A percentile compares a stretch with the other conserved stretches of the same genome.
Conservation (phyloP, 2,797 vertebrate species). For the Pteronotus mesoamericanus region DNA sequence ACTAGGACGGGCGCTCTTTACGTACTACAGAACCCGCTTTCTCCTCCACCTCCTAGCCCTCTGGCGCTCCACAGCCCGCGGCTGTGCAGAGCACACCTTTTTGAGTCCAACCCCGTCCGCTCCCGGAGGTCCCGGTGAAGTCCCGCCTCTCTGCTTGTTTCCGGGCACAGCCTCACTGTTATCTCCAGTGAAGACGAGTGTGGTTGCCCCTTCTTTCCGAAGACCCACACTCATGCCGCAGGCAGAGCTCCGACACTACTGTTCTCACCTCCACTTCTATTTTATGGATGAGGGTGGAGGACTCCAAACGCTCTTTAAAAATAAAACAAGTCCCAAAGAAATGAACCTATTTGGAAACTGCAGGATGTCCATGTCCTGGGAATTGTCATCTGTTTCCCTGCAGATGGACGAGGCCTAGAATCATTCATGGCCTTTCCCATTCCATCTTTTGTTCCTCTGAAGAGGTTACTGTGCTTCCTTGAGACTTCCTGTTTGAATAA, state of each 20-base stretch:
- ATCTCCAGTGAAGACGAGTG: not conserved
- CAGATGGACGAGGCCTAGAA: not conserved
- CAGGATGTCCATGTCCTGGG: not conserved
- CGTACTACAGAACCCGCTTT: not conserved
- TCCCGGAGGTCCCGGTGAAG: not conserved
- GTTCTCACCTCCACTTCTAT: not conserved
- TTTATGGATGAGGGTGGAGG: not conserved
- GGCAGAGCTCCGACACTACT: not conserved
- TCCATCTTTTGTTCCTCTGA: slow-evolving; percentile 24
- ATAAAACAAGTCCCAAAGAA: not conserved
- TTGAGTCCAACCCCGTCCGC: not conserved
- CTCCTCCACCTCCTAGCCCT: not conserved
- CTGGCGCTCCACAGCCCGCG: not conserved
- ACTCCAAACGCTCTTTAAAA: slow-evolving; percentile 1
- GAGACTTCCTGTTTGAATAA: slow-evolving; percentile 67
- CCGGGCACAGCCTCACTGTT: not conserved
- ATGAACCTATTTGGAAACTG: not conserved
- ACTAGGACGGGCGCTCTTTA: not conserved
- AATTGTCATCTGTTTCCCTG: not conserved
- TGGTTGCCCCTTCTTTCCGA: not conserved
- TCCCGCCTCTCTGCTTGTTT: not conserved
- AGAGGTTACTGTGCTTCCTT: slow-evolving; percentile 44
- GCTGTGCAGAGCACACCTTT: not conserved
- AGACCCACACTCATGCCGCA: not conserved
- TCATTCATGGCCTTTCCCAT: slow-evolving; percentile 7